phyloP scores from a whole-genome alignment of 2,113 vertebrate species.

The Prietella phreatophila region DNA sequence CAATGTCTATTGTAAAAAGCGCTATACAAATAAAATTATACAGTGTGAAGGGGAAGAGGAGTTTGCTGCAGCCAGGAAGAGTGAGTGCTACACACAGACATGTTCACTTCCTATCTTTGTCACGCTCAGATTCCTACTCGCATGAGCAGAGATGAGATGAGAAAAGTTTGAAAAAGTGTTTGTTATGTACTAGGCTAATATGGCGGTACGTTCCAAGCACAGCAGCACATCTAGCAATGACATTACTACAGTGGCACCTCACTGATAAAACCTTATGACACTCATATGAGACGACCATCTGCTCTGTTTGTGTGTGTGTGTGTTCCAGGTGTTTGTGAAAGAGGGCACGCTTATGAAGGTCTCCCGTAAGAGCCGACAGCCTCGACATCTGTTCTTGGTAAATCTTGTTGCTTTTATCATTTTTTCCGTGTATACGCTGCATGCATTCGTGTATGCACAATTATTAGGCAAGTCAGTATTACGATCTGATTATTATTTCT shows the following conservation, averaged over 20 bases:
- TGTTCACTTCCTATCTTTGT: background rate
- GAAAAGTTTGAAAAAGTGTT: background rate
- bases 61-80: conserved; percentile 89
- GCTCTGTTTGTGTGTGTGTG: background rate
- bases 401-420: conserved; percentile 46
- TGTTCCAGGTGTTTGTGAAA: conserved; percentile 87
- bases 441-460: too few species aligned
- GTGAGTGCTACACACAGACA: conserved; percentile 74
- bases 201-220: conserved; percentile 36
- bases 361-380: conserved; percentile 82
- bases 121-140: background rate
- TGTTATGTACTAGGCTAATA: conserved; percentile 16
- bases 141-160: background rate
- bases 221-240: conserved; percentile 7
- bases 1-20: too few species aligned
- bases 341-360: conserved; percentile 96
- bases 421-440: background rate
- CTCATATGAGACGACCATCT: conserved; percentile 12
- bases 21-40: too few species aligned
- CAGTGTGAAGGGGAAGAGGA: conserved; percentile 84
- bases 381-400: conserved; percentile 96
- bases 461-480: too few species aligned
- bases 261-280: conserved; percentile 24
- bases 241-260: background rate
- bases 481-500: too few species aligned